Evolutionary conservation across 23 tunicate species (phyloP).

Genomic region (Aplidium turbinatum): DNA sequence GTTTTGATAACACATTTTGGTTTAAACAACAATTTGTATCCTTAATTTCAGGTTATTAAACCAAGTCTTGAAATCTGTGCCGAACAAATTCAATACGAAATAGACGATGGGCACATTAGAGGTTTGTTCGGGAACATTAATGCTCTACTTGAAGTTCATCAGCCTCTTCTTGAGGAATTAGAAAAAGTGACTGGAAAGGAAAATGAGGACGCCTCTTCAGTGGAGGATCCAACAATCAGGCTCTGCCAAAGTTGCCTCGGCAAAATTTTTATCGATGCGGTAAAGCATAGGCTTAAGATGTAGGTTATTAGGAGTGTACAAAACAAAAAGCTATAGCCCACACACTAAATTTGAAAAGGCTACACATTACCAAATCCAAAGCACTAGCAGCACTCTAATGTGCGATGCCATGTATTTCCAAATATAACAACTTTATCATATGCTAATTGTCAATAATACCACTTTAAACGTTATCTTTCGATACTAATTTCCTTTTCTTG

Average conservation of each 20-base stretch:
- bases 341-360: too few species aligned
- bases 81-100: slow-evolving; percentile 78
- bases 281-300: neutral
- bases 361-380: too few species aligned
- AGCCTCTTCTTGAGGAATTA: slow-evolving; percentile 8
- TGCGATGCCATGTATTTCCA: too few species aligned
- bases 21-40: neutral
- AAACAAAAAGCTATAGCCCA: too few species aligned
- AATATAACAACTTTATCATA: too few species aligned
- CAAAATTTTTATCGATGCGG: slow-evolving; percentile 16
- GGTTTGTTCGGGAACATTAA: slow-evolving; percentile 73
- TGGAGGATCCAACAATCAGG: slow-evolving; percentile 2
- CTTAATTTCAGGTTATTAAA: slow-evolving; percentile 49
- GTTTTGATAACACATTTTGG: neutral
- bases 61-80: slow-evolving; percentile 53
- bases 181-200: slow-evolving; percentile 5
- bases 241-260: slow-evolving; percentile 22
- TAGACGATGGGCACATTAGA: slow-evolving; percentile 86
- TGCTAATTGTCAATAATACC: too few species aligned
- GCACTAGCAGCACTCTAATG: too few species aligned
- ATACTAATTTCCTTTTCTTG: too few species aligned
- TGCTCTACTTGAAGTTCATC: slow-evolving; percentile 39
- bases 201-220: neutral
- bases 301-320: too few species aligned
- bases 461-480: too few species aligned